A percentile compares a stretch with the other conserved stretches of the same genome.
Evolutionary conservation across 2,113 vertebrate genomes (phyloP).

Genomic region (Anser brachyrhynchus): DNA sequence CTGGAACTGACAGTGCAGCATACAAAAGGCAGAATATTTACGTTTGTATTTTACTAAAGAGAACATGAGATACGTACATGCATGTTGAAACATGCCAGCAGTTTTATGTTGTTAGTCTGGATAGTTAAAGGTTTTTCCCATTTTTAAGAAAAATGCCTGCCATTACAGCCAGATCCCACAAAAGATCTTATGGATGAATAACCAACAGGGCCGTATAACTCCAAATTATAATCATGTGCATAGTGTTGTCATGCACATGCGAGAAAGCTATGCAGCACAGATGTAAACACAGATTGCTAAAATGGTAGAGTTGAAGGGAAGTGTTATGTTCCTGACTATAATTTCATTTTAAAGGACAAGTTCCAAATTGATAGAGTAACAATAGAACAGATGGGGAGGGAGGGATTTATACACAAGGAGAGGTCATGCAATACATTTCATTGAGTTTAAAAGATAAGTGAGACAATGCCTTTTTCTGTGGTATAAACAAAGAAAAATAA

Average conservation of each 20-base stretch:
- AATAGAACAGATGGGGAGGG: background rate
- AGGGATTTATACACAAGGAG: background rate
- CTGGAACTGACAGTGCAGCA: background rate
- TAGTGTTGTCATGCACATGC: background rate
- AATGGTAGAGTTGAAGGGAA: background rate
- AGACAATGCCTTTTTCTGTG: slow-evolving; percentile 20
- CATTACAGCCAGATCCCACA: background rate
- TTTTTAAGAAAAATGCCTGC: background rate
- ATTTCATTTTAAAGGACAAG: background rate
- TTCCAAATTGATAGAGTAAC: background rate
- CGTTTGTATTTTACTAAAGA: background rate
- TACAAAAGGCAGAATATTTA: background rate
- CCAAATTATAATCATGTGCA: background rate
- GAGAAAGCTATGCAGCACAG: background rate
- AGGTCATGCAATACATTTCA: background rate
- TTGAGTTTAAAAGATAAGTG: slow-evolving; percentile 28
- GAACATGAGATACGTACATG: background rate
- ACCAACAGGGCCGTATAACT: background rate
- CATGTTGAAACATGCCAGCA: background rate
- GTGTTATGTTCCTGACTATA: slow-evolving; percentile 13
- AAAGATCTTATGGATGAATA: background rate
- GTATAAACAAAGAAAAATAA: slow-evolving; percentile 42
- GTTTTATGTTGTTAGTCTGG: background rate
- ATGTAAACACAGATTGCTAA: slow-evolving; percentile 11
- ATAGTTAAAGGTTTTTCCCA: background rate